Base-by-base conservation (phyloP, 1,140 invertebrate species). In the Calycopis cecrops region DNA sequence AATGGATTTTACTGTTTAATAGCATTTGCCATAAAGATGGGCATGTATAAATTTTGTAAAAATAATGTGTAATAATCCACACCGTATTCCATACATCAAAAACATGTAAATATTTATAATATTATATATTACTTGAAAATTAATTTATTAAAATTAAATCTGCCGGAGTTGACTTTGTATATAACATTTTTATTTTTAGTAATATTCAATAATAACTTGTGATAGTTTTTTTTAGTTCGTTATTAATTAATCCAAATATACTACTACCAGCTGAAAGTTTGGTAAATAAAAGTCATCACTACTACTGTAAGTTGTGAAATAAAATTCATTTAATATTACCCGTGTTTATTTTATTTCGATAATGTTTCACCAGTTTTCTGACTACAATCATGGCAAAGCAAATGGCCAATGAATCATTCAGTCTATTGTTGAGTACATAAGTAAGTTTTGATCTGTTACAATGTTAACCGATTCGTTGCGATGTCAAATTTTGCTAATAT, bases 231-330 rank as follows among this genome's bases (percentile, higher is more conserved):
- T 63, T 72, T 73, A 80, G 73, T 81, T 76, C 57, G 57, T 74
- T 72, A 71, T 71, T 59, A 73, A 76, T 62, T 76, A 81, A 86
- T 84, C 81, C 79, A 85, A 85, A 86, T 80, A 85, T 60, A 84
- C 78, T 79, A 80, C 79, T 82, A 69, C 83, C 79, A 83, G 74
- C 83, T 86, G 73, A 77, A 85, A 86, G 83, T 86, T 83, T 79
- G 78, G 70, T 81, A 69, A 69, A 76, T 83, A 74, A 28, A 72
- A 86, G 83, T 87, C 81, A 87, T 79, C 69, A 77, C 69, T 76
- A 74, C 63, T 73, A 78, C 61, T 70, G 68, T 85, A 83, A 84
- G 79, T 83, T 84, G 74, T 82, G 79, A 85, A 86, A 82, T 86
- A 83, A 85, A 86, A 79, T 65, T 83, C 79, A 84, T 82, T 85